These are phyloP conservation scores for Seriola rivoliana DNA, from an alignment of 2,113 vertebrate species.

Conservation along the genomic window DNA sequence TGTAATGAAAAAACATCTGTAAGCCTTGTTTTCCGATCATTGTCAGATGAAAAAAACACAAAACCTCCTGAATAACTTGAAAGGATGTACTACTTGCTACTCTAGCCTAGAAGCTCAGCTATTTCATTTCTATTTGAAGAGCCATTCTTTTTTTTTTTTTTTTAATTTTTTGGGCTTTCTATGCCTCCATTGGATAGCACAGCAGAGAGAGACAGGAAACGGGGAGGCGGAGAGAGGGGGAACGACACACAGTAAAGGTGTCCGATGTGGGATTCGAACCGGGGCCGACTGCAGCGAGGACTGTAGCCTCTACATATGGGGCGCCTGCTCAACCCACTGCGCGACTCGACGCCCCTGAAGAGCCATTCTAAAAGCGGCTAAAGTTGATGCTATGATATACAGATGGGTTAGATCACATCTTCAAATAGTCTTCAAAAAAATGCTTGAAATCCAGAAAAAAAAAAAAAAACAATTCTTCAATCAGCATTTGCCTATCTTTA, in stretches of 20 bases:
- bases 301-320: too few species aligned
- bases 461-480: not conserved
- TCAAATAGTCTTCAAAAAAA: not conserved
- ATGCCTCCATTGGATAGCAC: too few species aligned
- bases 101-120: not conserved
- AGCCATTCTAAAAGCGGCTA: not conserved
- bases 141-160: not conserved
- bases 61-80: not conserved
- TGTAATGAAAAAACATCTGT: not conserved
- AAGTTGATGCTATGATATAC: not conserved
- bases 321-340: too few species aligned
- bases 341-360: not conserved
- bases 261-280: too few species aligned
- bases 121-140: conserved; percentile 8
- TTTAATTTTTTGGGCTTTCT: too few species aligned
- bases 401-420: not conserved
- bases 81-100: not conserved
- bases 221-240: too few species aligned
- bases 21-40: conserved; percentile 1
- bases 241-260: too few species aligned
- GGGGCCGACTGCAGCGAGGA: too few species aligned
- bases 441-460: not conserved
- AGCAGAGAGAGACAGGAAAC: too few species aligned
- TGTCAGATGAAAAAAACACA: not conserved
- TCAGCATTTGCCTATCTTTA: not conserved